phyloP scores from a whole-genome alignment of 1,140 invertebrate species.

The silkworm (Bombyx mori) region ASM3026992v2 NC_085110.1:679001-679500 shows the following conservation, averaged over 20 bases:
- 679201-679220: constrained; percentile 24
- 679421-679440: no score
- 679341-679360: no score
- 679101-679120: constrained; percentile 38
- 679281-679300: constrained; percentile 88
- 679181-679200: constrained; percentile 61
- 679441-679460: no score
- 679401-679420: no score
- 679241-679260: constrained; percentile 80
- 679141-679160: constrained; percentile 62
- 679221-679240: constrained; percentile 17
- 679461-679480: no score
- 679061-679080: constrained; percentile 34
- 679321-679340: constrained; percentile 56
- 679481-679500: no score
- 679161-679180: constrained; percentile 26
- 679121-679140: constrained; percentile 38
- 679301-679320: constrained; percentile 75
- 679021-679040: constrained; percentile 39
- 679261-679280: constrained; percentile 92
- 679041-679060: constrained; percentile 55
- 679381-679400: no score
- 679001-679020: constrained; percentile 2
- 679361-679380: no score
- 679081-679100: constrained; percentile 30